A percentile compares a stretch with the other conserved stretches of the same genome.
Evolutionary conservation across 2,888 invertebrate species (phyloP).

Genomic region (Nemotelus nigrinus): DNA sequence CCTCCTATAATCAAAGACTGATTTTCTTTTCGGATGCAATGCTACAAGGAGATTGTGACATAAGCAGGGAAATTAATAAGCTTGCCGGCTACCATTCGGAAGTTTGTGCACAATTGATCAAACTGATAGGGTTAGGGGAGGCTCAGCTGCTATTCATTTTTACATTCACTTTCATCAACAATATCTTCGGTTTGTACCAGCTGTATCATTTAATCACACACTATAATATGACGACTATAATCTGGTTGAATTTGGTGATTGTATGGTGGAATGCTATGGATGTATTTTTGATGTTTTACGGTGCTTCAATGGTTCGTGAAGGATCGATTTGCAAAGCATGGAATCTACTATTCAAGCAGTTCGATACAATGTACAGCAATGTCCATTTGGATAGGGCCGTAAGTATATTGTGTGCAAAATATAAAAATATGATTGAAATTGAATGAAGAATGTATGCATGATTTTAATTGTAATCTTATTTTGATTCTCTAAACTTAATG

Average conservation of each 20-base stretch:
- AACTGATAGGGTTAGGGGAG: neutral
- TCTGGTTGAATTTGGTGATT: neutral
- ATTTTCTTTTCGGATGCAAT: neutral
- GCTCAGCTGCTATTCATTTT: neutral
- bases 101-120: neutral
- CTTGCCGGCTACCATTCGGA: neutral
- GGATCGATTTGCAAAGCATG: constrained; percentile 8
- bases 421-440: neutral
- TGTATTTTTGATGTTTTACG: constrained; percentile 7
- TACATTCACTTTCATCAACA: neutral
- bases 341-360: neutral
- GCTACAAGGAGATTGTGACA: neutral
- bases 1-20: neutral
- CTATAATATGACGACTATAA: no score
- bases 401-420: constrained; percentile 9
- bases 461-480: no score
- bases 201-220: neutral
- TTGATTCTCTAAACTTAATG: no score
- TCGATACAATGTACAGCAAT: neutral
- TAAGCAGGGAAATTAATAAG: neutral
- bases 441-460: neutral
- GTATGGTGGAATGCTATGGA: constrained; percentile 16
- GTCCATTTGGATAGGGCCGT: constrained; percentile 21
- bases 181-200: neutral
- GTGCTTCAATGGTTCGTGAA: neutral